Percentiles rank a stretch among this genome's conserved stretches.
These are phyloP conservation scores for Parasteatoda lunata DNA, from an alignment of 2,888 invertebrate genomes.

Conservation along the genomic window DNA sequence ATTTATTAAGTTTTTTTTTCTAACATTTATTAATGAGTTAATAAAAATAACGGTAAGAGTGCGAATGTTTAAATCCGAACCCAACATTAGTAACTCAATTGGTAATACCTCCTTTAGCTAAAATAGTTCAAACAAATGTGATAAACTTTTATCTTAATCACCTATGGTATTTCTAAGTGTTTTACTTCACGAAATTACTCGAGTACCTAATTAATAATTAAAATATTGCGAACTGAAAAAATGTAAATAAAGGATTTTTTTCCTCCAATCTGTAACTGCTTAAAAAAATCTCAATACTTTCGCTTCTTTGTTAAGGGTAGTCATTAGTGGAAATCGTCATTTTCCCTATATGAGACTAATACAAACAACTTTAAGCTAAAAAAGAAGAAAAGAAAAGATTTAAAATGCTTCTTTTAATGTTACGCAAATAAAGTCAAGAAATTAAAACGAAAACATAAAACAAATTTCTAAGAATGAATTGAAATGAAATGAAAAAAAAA, in stretches of 20 bases:
- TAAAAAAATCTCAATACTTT: slow-evolving; percentile 11
- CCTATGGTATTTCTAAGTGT: slow-evolving; percentile 1
- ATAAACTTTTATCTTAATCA: background rate
- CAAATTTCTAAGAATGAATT: background rate
- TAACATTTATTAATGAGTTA: no score
- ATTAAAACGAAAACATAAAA: slow-evolving; percentile 16
- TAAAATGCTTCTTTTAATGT: slow-evolving; percentile 16
- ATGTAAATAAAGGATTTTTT: background rate
- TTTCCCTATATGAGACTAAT: slow-evolving; percentile 20
- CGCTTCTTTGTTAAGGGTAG: slow-evolving; percentile 30
- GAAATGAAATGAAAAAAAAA: background rate
- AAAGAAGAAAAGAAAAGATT: slow-evolving; percentile 7
- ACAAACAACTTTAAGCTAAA: background rate
- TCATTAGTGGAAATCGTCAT: slow-evolving; percentile 44
- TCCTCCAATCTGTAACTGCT: background rate
- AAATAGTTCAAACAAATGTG: no score
- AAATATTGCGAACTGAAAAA: slow-evolving; percentile 29
- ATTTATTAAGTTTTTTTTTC: no score
- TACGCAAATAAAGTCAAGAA: slow-evolving; percentile 14
- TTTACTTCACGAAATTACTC: background rate
- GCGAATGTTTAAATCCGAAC: no score
- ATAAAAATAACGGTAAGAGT: no score
- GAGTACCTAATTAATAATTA: slow-evolving; percentile 38
- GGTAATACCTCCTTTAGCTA: no score
- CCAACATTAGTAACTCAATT: no score